Percentiles rank a stretch among this genome's conserved stretches.
Evolutionary conservation across 2,797 vertebrate genomes (phyloP).

Genomic region (Monodelphis domestica): DNA sequence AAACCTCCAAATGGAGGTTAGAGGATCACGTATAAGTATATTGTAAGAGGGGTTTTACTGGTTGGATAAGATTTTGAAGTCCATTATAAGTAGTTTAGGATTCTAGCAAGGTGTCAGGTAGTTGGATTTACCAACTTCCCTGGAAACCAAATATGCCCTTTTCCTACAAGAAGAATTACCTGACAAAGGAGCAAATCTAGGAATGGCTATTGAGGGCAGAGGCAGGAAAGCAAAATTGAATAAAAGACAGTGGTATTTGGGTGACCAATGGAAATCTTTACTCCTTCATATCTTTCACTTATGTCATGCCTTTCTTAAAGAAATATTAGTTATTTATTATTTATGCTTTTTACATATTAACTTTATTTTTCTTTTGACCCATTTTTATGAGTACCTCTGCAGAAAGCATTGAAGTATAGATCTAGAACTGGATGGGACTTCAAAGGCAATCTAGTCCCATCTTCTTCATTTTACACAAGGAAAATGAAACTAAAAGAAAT

Average conservation of each 20-base stretch:
- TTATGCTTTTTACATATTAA: neutral
- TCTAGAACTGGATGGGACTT: neutral
- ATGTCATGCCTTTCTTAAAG: neutral
- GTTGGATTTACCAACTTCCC: neutral
- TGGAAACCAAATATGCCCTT: neutral
- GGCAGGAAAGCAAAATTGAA: neutral
- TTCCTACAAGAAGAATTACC: neutral
- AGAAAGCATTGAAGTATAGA: neutral
- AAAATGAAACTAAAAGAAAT: neutral
- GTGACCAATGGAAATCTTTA: neutral
- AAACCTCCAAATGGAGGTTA: neutral
- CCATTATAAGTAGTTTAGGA: neutral
- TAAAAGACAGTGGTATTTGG: neutral
- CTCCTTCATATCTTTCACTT: neutral
- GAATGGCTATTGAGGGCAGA: rapidly evolving
- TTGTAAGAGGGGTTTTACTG: too few relatives aligned
- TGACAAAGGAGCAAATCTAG: neutral
- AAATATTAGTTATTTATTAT: neutral
- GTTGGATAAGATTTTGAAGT: neutral
- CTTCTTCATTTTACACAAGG: neutral
- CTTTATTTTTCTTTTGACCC: neutral
- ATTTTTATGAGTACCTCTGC: neutral
- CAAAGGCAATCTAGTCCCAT: neutral
- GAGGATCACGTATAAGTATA: neutral
- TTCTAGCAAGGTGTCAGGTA: neutral